Conservation (phyloP, 1,140 invertebrate species). For the Aplysia californica region DNA sequence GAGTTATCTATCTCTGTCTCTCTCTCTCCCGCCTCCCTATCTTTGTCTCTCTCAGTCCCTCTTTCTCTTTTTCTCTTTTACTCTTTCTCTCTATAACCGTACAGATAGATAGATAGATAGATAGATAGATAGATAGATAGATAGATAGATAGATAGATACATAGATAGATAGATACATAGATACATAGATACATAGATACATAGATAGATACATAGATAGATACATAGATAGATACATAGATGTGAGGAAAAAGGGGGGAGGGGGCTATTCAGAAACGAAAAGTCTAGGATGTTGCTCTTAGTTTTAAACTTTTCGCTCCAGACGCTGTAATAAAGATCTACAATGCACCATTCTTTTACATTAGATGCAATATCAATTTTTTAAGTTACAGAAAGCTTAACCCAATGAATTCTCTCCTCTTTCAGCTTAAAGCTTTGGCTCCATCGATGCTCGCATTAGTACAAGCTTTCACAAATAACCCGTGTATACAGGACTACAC, state of each 20-base stretch:
- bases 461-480: no score
- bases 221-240: neutral
- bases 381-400: neutral
- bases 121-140: neutral
- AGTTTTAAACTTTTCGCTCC: no score
- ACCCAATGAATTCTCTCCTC: neutral
- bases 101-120: neutral
- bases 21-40: no score
- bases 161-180: neutral
- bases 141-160: neutral
- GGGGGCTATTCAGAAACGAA: no score
- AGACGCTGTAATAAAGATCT: neutral
- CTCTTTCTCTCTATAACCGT: no score
- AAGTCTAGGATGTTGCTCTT: no score
- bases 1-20: no score
- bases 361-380: neutral
- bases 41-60: no score
- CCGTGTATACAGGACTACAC: no score
- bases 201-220: neutral
- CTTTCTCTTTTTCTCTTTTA: no score
- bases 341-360: neutral
- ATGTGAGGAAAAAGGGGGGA: neutral
- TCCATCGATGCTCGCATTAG: no score
- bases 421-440: neutral
- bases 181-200: neutral